phyloP scores from a whole-genome alignment of 2,113 vertebrate genomes.

The Hemiscyllium ocellatum region DNA sequence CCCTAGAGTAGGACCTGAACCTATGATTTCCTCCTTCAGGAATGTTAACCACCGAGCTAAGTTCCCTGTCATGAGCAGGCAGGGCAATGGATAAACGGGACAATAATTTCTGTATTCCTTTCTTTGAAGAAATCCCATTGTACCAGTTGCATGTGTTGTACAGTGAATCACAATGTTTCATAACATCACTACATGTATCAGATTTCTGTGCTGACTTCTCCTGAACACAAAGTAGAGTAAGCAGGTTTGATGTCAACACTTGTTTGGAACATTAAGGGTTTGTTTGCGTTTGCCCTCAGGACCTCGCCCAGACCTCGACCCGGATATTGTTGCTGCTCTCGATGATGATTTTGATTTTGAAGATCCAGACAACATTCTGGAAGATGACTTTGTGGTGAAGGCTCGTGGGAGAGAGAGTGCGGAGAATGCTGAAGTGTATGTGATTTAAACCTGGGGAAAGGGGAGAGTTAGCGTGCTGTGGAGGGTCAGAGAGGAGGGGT shows the following conservation, averaged over 20 bases:
- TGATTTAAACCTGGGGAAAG: constrained; percentile 29
- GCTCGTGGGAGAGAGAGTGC: constrained; percentile 57
- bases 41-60: not conserved
- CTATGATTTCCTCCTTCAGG: not conserved
- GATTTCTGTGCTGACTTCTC: not conserved
- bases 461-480: not conserved
- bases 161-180: not conserved
- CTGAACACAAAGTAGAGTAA: not conserved
- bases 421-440: not conserved
- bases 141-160: not conserved
- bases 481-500: not conserved
- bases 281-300: constrained; percentile 55
- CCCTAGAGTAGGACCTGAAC: not conserved
- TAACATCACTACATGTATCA: not conserved
- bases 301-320: constrained; percentile 86
- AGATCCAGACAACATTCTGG: constrained; percentile 84
- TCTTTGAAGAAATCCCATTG: not conserved
- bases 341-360: constrained; percentile 93
- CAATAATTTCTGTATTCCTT: not conserved
- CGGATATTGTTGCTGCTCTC: constrained; percentile 88
- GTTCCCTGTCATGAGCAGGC: not conserved
- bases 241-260: not conserved
- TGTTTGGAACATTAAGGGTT: not conserved
- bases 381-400: constrained; percentile 84
- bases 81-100: not conserved